Evolutionary conservation across 2,113 vertebrate genomes (phyloP), one percentile per base, ranked within the genome.

Genomic region (Heliornis fulica): DNA sequence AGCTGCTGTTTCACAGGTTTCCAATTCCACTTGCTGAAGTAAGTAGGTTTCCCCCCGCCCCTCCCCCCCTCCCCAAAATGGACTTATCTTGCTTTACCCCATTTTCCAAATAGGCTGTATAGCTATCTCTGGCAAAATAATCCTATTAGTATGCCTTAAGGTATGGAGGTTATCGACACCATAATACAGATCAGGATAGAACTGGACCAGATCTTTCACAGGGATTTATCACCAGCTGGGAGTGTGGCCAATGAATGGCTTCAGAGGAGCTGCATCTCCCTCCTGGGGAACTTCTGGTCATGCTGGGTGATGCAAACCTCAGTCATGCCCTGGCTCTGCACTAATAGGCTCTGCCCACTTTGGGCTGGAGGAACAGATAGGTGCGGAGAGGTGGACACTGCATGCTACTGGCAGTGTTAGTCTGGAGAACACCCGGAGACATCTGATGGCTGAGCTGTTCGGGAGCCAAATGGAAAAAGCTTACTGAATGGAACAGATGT

Each of bases 401-500:
- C 13, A 5, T 18, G 59, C 41, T 61, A 9, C 72, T 82, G 93
- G 72, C 93, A 89, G 32, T 4, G 1, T 12, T 5, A 17, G 1
- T 7, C 81, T 89, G 93, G 89, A 95, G 46, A 34, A 34, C 13
- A 25, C 59, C 84, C 96, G 81, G 87, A 32, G 60, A n/a, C 46
- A 93, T 72, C 5, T 50, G 68, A 70, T 21, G 69, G 64, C 69
- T 38, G 89, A 84, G 72, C 56, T 74, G 45, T 2, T 64, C 81
- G 13, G 69, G 46, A 59, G 65, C 77, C 92, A 93, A 81, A 80
- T 43, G 64, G 77, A 82, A 91, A 93, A 87, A 84, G 43, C 36
- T 57, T 54, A 70, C 74, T 11, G 56, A 83, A 45, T 1, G 9
- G 45, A 94, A 54, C 72, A 95, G 90, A 87, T 84, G 51, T 51